Evolutionary conservation across 2,113 vertebrate species (phyloP), one percentile per base, ranked within the genome.

Genomic region (Pogona vitticeps): DNA sequence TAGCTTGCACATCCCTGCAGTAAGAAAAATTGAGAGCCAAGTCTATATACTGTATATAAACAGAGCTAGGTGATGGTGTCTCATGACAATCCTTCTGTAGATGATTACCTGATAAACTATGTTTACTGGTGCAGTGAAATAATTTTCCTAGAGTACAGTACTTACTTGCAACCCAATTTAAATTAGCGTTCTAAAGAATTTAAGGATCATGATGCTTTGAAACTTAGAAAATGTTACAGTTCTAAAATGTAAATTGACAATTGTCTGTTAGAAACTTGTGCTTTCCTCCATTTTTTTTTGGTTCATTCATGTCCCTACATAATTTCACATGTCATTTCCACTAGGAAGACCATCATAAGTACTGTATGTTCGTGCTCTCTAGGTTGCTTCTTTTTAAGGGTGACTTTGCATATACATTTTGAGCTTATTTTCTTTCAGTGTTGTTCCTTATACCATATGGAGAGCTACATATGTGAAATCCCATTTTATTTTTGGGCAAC

Each of bases 91-190:
- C 40, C n/a, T 85, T 58, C 88, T 90, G 58, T 76, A 90, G 80
- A 86, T 76, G 90, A 91, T 92, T 92, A 70, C 84, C 89, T 88
- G 88, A 89, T 94, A 93, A 94, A 88, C 79, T 0, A 90, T 26
- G 80, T 94, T 94, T 95, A 92, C 88, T 92, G 89, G 88, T 94
- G 85, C 56, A 88, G n/a, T 59, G 81, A 89, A 93, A 86, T 52
- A 86, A 63, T 85, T 92, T 93, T 92, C 38, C 56, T 90, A 67
- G 17, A 91, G 15, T 33, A 28, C 6, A 91, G 15, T 33, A 28
- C 6, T 59, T 83, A 36, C n/a, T 83, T 93, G 92, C 80, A 87
- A 76, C 75, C 0, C 0, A 81, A 6, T 38, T 84, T 92, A 93
- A 93, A 93, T 93, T 90, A 89, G 75, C 85, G 91, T 93, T 92